Evolutionary conservation across 2,888 invertebrate genomes (phyloP).

Genomic region (Leptopilina drosophilae): DNA sequence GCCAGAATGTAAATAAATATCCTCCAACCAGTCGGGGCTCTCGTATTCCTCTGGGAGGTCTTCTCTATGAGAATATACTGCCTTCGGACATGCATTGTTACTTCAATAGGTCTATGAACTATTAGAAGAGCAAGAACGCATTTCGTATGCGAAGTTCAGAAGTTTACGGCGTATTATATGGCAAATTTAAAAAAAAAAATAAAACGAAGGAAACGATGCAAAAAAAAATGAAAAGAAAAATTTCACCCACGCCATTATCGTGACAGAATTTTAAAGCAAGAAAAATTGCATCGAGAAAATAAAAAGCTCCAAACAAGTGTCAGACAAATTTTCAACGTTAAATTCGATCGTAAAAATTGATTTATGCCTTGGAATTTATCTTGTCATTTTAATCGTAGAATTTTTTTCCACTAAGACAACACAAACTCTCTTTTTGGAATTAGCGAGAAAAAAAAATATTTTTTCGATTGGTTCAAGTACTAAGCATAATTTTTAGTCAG

Average conservation of each 20-base stretch:
- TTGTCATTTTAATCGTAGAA: neutral
- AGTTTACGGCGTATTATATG: constrained; percentile 1
- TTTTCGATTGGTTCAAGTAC: no score
- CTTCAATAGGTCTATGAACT: constrained; percentile 63
- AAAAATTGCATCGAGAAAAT: constrained; percentile 22
- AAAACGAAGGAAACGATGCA: neutral
- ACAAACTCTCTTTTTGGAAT: no score
- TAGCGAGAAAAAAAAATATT: no score
- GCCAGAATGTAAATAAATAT: constrained; percentile 76
- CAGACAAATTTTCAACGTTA: neutral
- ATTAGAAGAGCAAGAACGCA: constrained; percentile 44
- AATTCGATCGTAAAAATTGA: constrained; percentile 4
- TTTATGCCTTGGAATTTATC: neutral
- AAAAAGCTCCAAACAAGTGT: neutral
- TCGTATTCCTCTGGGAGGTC: constrained; percentile 62
- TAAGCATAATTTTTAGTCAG: no score
- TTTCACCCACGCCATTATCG: neutral
- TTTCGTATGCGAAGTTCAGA: constrained; percentile 38
- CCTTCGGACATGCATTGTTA: constrained; percentile 73
- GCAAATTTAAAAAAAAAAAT: neutral
- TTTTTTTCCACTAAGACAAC: no score
- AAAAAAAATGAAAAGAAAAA: no score
- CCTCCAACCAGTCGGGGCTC: constrained; percentile 65
- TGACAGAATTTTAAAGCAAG: constrained; percentile 1
- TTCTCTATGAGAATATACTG: constrained; percentile 74